phyloP scores from a whole-genome alignment of 2,113 vertebrate species.

The Microtus richardsoni region DNA sequence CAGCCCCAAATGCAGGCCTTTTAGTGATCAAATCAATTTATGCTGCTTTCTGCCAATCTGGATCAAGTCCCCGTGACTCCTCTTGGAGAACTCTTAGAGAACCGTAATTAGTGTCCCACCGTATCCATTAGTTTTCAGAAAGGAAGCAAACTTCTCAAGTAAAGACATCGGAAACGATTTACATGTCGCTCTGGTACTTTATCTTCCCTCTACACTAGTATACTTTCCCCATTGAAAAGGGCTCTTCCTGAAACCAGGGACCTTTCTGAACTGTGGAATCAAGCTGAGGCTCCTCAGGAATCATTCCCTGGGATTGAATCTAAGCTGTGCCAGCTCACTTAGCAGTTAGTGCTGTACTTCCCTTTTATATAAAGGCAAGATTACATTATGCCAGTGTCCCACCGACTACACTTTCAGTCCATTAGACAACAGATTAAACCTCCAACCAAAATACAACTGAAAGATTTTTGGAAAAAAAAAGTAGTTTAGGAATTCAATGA shows the following conservation, averaged over 20 bases:
- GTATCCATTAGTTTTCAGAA: slow-evolving; percentile 68
- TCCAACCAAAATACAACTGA: background rate
- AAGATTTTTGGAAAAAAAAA: background rate
- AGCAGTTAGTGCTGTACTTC: background rate
- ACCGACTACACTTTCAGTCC: background rate
- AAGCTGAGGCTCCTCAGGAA: background rate
- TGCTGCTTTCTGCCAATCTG: slow-evolving; percentile 73
- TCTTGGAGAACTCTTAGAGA: slow-evolving; percentile 64
- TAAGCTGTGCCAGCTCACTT: background rate
- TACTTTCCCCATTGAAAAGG: background rate
- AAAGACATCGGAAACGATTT: slow-evolving; percentile 62
- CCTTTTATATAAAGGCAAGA: background rate
- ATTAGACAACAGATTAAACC: background rate
- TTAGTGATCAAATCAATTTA: slow-evolving; percentile 81
- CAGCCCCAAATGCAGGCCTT: slow-evolving; percentile 70
- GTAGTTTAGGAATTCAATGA: background rate
- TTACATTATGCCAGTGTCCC: background rate
- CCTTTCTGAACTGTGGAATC: background rate
- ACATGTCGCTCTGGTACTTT: background rate
- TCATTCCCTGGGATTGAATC: background rate
- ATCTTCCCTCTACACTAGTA: background rate
- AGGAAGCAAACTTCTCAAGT: slow-evolving; percentile 68
- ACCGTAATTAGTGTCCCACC: slow-evolving; percentile 53
- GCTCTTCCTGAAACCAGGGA: background rate
- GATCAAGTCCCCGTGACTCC: slow-evolving; percentile 49